Base-by-base conservation (phyloP, 2,888 invertebrate genomes). In the Pammene fasciana region DNA sequence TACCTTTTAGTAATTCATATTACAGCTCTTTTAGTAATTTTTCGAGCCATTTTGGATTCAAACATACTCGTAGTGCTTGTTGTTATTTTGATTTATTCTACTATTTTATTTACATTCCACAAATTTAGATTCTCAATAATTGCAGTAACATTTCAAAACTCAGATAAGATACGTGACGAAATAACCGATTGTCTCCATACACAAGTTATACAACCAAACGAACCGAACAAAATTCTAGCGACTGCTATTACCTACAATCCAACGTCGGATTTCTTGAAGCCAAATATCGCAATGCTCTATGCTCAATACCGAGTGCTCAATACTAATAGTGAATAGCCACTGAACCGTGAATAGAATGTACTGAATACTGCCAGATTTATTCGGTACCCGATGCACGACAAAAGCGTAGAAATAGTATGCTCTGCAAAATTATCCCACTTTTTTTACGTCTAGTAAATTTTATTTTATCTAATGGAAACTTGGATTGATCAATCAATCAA, bases 321-420 rank as follows among this genome's bases (percentile, higher is more conserved):
- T 48, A 36, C 46, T 48, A 46, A 7, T 45, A 16, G 38, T 61
- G 16, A 48, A 48, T 60, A 36, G 38, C 50, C 36, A 61, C 18
- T 13, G 50, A 38, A 61, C 48, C 61, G 36, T 61, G 48, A 61
- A 61, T 48, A 60, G 38, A 61, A 61, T 50, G 38, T 7, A 50
- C 38, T 38, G 61, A 61, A 61, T 50, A 45, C 41, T 13, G n/a
- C 18, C n/a, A 50, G 61, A 61, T 60, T 16, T 16, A 36, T 48
- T 7, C 14, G 26, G 11, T 46, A 14, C 13, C 18, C 8, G 26
- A 26, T 26, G 26, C 1, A 26, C 26, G 26, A 26, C 26, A 26
- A 26, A 26, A 26, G 26, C 26, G 4, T 26, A 26, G 26, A 26
- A 1, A 26, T 26, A 26, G n/a, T n/a, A n/a, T n/a, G n/a, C n/a